These are phyloP conservation scores for Cenopis cana DNA, from an alignment of 2,888 invertebrate species.

Conservation along the genomic window DNA sequence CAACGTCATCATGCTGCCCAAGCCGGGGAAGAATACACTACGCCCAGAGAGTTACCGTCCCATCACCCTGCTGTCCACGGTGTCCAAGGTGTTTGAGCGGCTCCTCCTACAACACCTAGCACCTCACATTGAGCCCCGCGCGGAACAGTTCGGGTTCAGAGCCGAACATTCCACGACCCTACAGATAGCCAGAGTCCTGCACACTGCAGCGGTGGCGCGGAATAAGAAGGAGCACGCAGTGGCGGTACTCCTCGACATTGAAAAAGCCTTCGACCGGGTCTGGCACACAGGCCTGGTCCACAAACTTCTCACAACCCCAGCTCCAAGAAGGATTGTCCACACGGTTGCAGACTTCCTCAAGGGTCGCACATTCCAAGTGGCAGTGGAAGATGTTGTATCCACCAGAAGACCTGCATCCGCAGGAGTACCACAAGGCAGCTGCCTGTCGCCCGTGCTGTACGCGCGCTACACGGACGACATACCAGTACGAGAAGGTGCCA, in stretches of 20 bases:
- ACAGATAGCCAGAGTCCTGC: slow-evolving; percentile 50
- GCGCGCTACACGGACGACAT: too few relatives aligned
- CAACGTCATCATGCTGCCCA: background rate
- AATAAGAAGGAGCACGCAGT: slow-evolving; percentile 46
- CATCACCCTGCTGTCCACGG: background rate
- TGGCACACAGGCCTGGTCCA: too few relatives aligned
- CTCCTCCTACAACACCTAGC: background rate
- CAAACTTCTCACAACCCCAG: too few relatives aligned
- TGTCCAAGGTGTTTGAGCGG: too few relatives aligned
- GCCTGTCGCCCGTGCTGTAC: too few relatives aligned
- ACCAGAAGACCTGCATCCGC: too few relatives aligned
- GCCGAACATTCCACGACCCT: slow-evolving; percentile 22
- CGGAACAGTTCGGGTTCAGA: background rate
- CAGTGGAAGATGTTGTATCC: too few relatives aligned
- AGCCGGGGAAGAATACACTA: background rate
- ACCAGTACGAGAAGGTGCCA: too few relatives aligned
- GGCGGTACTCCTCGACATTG: slow-evolving; percentile 53
- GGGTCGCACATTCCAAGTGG: too few relatives aligned
- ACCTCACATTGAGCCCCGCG: background rate
- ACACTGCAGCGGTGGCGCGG: slow-evolving; percentile 37
- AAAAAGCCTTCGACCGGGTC: slow-evolving; percentile 50
- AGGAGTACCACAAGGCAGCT: too few relatives aligned
- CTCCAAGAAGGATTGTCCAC: too few relatives aligned
- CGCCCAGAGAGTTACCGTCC: background rate
- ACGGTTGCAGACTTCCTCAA: too few relatives aligned